Evolutionary conservation across 2,797 vertebrate species (phyloP), one percentile per base, ranked within the genome.

Genomic region (Catamblyrhynchus diadema): DNA sequence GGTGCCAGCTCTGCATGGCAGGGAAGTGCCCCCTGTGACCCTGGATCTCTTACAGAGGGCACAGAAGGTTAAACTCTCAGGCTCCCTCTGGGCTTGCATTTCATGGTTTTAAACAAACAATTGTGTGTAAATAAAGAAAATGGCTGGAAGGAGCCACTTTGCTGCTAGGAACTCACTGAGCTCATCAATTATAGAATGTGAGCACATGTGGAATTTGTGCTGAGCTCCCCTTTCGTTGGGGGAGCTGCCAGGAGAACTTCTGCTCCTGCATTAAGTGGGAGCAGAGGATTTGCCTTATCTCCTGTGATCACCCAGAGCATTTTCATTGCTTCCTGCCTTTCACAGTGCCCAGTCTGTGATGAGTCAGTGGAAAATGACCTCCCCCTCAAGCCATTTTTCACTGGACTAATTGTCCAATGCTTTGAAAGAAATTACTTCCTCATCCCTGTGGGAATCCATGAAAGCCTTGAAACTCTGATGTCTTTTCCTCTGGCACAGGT

Each of bases 71-170:
- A 95, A 94, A 86, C 41, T 72, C 59, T 53, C 22, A 6, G 32
- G 18, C 59, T 96, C 75, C 94, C 70, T 81, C 89, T 30, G 87
- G 93, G 91, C 73, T 88, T 94, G 87, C 44, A 42, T 79, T 66
- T 89, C 70, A 88, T 1, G 18, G 19, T 81, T 93, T 86, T 93
- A 90, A 94, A 89, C 70, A 90, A 96, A 93, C 61, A 79, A 83
- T 86, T 88, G 54, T 41, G 51, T 83, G 80, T 81, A 88, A 95
- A 91, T 78, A 75, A 86, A 75, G 82, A 73, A 81, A 94, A 93
- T 88, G 88, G 60, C 83, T 91, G 86, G 90, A 92, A 97, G 86
- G 45, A 78, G 83, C 57, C 57, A 7, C 71, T 94, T 66, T 66
- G 59, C 81, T 51, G 33, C 81, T 51, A 30, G 56, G 56, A 95